These are phyloP conservation scores for Ifrita kowaldi DNA, from an alignment of 2,113 vertebrate species.

Conservation along the genomic window DNA sequence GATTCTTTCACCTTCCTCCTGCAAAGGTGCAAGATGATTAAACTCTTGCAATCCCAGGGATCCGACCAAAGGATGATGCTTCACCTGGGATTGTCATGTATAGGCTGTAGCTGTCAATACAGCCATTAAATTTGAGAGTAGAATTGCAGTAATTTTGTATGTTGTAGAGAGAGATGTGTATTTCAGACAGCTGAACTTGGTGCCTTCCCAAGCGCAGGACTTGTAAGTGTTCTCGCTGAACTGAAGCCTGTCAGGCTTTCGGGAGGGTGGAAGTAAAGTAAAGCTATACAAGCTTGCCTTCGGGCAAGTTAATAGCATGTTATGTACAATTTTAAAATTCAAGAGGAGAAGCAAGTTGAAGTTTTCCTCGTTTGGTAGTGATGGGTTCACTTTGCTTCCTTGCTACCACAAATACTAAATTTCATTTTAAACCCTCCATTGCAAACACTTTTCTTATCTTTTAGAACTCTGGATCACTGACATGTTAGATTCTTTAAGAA, in stretches of 20 bases:
- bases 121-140: neutral
- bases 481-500: neutral
- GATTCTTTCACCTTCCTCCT: neutral
- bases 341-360: neutral
- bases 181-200: neutral
- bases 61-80: neutral
- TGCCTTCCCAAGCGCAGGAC: neutral
- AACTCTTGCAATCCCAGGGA: neutral
- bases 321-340: neutral
- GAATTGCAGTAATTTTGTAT: neutral
- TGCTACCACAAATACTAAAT: neutral
- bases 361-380: neutral
- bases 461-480: neutral
- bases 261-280: neutral
- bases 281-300: neutral
- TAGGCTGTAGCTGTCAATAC: neutral
- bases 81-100: neutral
- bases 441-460: neutral
- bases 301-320: neutral
- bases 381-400: neutral
- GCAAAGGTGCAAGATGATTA: neutral
- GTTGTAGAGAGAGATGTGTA: rapidly evolving
- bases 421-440: neutral
- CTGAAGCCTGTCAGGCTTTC: neutral
- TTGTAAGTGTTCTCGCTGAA: neutral